These are phyloP conservation scores for Sycophila sp. DNA, from an alignment of 1,140 invertebrate genomes.

Conservation along the genomic window DNA sequence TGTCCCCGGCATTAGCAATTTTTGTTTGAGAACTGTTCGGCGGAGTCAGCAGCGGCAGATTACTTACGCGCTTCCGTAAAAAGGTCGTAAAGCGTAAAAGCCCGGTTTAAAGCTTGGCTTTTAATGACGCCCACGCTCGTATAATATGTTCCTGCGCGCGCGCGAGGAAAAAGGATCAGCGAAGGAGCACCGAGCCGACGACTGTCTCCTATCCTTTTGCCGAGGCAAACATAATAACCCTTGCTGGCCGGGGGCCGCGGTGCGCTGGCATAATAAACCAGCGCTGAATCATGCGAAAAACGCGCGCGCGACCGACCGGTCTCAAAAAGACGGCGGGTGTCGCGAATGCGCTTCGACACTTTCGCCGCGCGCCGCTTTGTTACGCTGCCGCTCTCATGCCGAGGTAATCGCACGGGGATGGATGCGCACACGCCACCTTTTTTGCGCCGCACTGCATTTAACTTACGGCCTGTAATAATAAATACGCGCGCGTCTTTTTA, in stretches of 20 bases:
- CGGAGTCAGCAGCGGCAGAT: slow-evolving; percentile 28
- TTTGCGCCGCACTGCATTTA: too few relatives aligned
- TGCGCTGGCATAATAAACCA: slow-evolving; percentile 29
- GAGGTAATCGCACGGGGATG: slow-evolving; percentile 14
- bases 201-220: slow-evolving; percentile 26
- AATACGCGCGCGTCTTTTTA: not conserved
- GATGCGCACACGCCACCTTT: too few relatives aligned
- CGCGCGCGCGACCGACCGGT: too few relatives aligned
- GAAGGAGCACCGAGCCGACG: not conserved
- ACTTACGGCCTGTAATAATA: too few relatives aligned
- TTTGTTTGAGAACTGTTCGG: slow-evolving; percentile 36
- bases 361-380: not conserved
- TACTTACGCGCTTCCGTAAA: slow-evolving; percentile 42
- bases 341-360: slow-evolving; percentile 16
- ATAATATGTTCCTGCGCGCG: slow-evolving; percentile 26
- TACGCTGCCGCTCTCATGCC: not conserved
- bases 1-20: slow-evolving; percentile 34
- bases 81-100: slow-evolving; percentile 41
- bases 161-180: slow-evolving; percentile 3
- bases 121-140: slow-evolving; percentile 41
- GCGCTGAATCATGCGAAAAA: slow-evolving; percentile 37
- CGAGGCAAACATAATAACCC: slow-evolving; percentile 38
- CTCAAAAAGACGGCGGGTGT: not conserved
- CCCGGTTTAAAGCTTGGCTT: slow-evolving; percentile 39
- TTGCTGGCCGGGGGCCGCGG: too few relatives aligned